Evolutionary conservation across 2,888 invertebrate genomes (phyloP).

Genomic region (Taenaris catops): DNA sequence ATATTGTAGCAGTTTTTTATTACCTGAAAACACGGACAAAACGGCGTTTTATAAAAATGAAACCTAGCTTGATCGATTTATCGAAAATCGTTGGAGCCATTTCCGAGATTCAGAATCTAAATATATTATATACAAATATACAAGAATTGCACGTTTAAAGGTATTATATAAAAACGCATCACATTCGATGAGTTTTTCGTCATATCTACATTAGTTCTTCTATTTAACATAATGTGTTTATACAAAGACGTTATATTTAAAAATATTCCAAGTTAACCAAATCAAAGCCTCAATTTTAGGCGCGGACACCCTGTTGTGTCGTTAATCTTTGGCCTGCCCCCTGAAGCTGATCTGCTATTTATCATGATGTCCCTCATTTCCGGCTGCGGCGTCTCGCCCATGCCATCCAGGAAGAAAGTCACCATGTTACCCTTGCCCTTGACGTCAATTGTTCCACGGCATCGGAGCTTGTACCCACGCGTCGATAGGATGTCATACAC

Average conservation of each 20-base stretch:
- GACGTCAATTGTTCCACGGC: slow-evolving; percentile 93
- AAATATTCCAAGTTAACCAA: background rate
- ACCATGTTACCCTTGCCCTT: slow-evolving; percentile 98
- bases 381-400: slow-evolving; percentile 37
- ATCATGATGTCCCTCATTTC: slow-evolving; percentile 36
- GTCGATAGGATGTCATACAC: slow-evolving; percentile 88
- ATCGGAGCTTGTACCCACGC: slow-evolving; percentile 89
- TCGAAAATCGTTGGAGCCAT: too few relatives aligned
- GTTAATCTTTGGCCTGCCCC: too few relatives aligned
- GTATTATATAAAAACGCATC: too few relatives aligned
- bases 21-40: too few relatives aligned
- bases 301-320: too few relatives aligned
- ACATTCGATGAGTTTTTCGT: background rate
- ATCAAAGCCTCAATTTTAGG: background rate
- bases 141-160: too few relatives aligned
- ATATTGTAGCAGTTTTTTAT: too few relatives aligned
- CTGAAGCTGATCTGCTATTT: too few relatives aligned
- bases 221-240: background rate
- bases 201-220: background rate
- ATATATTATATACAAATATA: too few relatives aligned
- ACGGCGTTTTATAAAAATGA: too few relatives aligned
- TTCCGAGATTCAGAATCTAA: too few relatives aligned
- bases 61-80: too few relatives aligned
- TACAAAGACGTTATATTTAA: background rate
- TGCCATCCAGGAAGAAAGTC: slow-evolving; percentile 89